phyloP scores from a whole-genome alignment of 1,140 invertebrate species.

The Drosophila nasuta region DNA sequence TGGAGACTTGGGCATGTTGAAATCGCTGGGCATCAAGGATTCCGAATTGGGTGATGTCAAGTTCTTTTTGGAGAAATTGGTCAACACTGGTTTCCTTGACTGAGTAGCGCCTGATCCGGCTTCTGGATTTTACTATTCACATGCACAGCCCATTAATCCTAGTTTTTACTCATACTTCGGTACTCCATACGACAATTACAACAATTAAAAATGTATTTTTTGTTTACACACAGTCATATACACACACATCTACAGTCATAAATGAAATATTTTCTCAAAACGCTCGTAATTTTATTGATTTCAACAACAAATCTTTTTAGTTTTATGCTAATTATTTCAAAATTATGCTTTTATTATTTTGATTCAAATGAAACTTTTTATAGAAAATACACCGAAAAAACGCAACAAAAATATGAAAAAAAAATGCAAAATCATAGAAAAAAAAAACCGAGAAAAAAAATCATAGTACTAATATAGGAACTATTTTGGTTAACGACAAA shows the following conservation, averaged over 20 bases:
- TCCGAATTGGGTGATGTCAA: constrained; percentile 98
- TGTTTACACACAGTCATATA: constrained; percentile 24
- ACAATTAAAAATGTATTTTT: constrained; percentile 66
- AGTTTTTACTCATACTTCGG: constrained; percentile 88
- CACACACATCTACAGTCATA: constrained; percentile 26
- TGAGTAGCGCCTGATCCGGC: constrained; percentile 90
- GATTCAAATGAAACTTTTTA: constrained; percentile 19
- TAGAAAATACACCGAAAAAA: constrained; percentile 25
- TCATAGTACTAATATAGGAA: constrained; percentile 17
- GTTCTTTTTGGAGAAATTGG: constrained; percentile 98
- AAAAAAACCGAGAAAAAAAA: constrained; percentile 18
- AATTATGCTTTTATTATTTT: constrained; percentile 2
- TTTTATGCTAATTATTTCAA: constrained; percentile 9
- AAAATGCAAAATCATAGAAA: constrained; percentile 35
- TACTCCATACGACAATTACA: constrained; percentile 79
- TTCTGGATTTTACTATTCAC: constrained; percentile 88
- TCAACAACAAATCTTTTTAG: background rate
- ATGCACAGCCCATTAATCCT: constrained; percentile 87
- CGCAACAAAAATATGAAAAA: constrained; percentile 26
- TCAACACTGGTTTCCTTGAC: constrained; percentile 98
- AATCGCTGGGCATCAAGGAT: constrained; percentile 97
- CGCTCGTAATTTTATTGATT: constrained; percentile 32
- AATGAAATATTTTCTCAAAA: constrained; percentile 51
- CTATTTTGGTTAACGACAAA: constrained; percentile 13
- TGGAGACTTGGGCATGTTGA: constrained; percentile 96